These are phyloP conservation scores for Brotogeris chrysoptera DNA, from an alignment of 2,797 vertebrate species.

Conservation along the genomic window DNA sequence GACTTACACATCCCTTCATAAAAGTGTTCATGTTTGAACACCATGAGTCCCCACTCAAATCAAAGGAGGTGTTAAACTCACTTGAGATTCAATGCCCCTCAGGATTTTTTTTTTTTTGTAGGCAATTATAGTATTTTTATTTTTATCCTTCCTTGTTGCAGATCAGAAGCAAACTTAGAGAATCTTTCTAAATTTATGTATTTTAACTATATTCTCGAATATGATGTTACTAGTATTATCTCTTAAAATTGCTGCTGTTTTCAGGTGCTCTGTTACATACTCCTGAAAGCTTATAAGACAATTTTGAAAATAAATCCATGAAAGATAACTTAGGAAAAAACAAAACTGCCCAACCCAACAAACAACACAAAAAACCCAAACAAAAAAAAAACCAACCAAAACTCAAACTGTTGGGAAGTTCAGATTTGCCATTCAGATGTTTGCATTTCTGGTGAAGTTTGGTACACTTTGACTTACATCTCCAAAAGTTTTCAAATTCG, in stretches of 20 bases:
- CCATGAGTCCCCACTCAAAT: neutral
- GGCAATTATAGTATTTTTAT: neutral
- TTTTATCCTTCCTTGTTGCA: neutral
- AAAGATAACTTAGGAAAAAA: neutral
- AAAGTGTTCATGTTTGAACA: neutral
- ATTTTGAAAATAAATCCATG: neutral
- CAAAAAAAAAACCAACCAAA: neutral
- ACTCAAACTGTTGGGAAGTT: neutral
- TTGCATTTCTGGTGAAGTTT: neutral
- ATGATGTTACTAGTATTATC: rapidly evolving
- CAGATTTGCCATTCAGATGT: neutral
- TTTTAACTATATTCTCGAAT: neutral
- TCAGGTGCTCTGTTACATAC: neutral
- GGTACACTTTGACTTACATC: neutral
- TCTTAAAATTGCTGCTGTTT: neutral
- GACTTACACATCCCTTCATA: neutral
- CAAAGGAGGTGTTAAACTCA: neutral
- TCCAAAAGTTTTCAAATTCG: neutral
- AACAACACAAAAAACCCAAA: neutral
- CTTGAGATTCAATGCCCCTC: neutral
- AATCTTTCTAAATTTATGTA: neutral
- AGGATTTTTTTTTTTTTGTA: neutral
- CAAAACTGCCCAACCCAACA: neutral
- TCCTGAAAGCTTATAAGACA: neutral
- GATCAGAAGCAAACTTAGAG: neutral